phyloP scores from a whole-genome alignment of 2,888 invertebrate genomes.

The Caenorhabditis angaria region DNA sequence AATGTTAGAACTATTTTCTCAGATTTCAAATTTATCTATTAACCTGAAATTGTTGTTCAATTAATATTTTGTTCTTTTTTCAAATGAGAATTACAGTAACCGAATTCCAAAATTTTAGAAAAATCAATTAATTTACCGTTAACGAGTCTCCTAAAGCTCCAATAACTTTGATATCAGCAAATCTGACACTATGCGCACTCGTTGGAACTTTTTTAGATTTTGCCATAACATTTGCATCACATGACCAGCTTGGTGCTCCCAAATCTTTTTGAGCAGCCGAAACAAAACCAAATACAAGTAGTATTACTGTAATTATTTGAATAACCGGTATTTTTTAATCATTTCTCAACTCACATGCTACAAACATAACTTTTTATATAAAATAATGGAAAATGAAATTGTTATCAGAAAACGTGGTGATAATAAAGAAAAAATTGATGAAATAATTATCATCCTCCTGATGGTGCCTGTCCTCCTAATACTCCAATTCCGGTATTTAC shows the following conservation, averaged over 20 bases:
- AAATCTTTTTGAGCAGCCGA: slow-evolving; percentile 32
- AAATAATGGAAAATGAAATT: not conserved
- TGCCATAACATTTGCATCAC: slow-evolving; percentile 44
- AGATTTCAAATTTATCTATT: too few relatives aligned
- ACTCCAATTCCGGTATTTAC: slow-evolving; percentile 51
- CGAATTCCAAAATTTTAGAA: too few relatives aligned
- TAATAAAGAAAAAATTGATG: not conserved
- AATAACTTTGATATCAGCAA: slow-evolving; percentile 54
- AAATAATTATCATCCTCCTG: slow-evolving; percentile 1
- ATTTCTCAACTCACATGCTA: not conserved
- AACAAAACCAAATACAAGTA: not conserved
- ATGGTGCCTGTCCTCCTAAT: slow-evolving; percentile 27
- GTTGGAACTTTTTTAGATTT: slow-evolving; percentile 73
- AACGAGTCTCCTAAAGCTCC: slow-evolving; percentile 57
- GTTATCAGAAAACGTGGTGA: slow-evolving; percentile 4
- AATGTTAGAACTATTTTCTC: too few relatives aligned
- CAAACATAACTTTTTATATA: not conserved
- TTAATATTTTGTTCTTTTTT: not conserved
- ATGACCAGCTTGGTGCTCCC: slow-evolving; percentile 46
- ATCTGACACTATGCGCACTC: slow-evolving; percentile 52
- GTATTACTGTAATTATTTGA: not conserved
- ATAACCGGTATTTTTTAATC: not conserved
- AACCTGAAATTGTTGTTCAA: too few relatives aligned
- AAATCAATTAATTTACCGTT: slow-evolving; percentile 30
- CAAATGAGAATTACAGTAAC: not conserved